Percentiles rank a stretch among this genome's conserved stretches.
phyloP scores from a whole-genome alignment of 2,888 invertebrate species.

The Heteromyza rotundicornis region DNA sequence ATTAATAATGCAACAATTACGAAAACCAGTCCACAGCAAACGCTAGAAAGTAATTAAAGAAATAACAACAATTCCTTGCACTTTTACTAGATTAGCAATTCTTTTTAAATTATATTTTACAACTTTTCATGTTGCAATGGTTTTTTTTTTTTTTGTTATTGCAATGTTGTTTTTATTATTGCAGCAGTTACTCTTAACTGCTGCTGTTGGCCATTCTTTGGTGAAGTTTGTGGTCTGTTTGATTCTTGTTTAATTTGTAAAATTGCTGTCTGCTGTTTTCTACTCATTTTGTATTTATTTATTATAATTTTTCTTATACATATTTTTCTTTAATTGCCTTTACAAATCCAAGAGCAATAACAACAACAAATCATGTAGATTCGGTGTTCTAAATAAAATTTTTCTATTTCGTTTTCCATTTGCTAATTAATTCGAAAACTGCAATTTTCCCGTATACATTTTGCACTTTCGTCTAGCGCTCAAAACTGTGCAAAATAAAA shows the following conservation, averaged over 20 bases:
- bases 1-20: not conserved
- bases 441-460: not conserved
- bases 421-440: not conserved
- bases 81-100: conserved; percentile 1
- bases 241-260: not conserved
- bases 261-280: too few relatives aligned
- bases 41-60: not conserved
- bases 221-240: not conserved
- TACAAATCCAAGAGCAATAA: not conserved
- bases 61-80: not conserved
- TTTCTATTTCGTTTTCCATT: too few relatives aligned
- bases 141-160: too few relatives aligned
- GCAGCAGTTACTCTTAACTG: not conserved
- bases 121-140: not conserved
- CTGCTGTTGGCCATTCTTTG: not conserved
- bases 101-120: not conserved
- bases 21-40: not conserved
- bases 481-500: too few relatives aligned
- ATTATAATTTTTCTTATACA: too few relatives aligned
- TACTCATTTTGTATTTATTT: too few relatives aligned
- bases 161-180: not conserved
- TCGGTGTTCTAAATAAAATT: too few relatives aligned
- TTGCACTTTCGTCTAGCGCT: not conserved
- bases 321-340: not conserved
- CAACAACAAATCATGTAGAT: too few relatives aligned